These are phyloP conservation scores for Grapholita molesta DNA, from an alignment of 1,140 invertebrate genomes.

Conservation along the genomic window DNA sequence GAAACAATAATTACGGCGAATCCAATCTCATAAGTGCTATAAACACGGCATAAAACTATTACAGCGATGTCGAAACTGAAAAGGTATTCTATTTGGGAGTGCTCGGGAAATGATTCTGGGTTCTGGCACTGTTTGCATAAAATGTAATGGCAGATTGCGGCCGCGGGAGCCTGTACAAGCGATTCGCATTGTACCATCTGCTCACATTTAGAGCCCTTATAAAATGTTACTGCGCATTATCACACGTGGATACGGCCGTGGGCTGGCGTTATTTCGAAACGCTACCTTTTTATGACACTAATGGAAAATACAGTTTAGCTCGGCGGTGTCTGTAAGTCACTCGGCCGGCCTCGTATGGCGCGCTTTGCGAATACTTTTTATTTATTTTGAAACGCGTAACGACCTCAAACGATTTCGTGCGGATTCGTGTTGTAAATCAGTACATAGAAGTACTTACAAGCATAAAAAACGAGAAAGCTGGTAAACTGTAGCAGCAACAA, in stretches of 20 bases:
- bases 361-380: background rate
- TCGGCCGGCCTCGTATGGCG: background rate
- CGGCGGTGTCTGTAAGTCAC: constrained; percentile 38
- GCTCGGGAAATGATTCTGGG: constrained; percentile 40
- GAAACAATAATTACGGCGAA: background rate
- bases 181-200: constrained; percentile 70
- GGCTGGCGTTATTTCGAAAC: constrained; percentile 59
- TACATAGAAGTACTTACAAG: constrained; percentile 34
- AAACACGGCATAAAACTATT: constrained; percentile 36
- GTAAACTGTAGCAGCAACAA: background rate
- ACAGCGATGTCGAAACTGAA: constrained; percentile 33
- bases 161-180: constrained; percentile 52
- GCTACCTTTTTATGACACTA: constrained; percentile 68
- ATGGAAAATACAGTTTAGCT: constrained; percentile 67
- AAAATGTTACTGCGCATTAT: constrained; percentile 73
- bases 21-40: background rate
- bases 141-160: constrained; percentile 66
- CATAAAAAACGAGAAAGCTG: background rate
- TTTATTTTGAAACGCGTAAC: background rate
- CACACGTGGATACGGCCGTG: constrained; percentile 60
- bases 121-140: constrained; percentile 46
- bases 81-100: constrained; percentile 32
- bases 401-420: constrained; percentile 49
- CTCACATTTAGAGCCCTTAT: constrained; percentile 72
- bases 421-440: background rate